Evolutionary conservation across 2,113 vertebrate species (phyloP).

Genomic region (Aphyosemion australe): DNA sequence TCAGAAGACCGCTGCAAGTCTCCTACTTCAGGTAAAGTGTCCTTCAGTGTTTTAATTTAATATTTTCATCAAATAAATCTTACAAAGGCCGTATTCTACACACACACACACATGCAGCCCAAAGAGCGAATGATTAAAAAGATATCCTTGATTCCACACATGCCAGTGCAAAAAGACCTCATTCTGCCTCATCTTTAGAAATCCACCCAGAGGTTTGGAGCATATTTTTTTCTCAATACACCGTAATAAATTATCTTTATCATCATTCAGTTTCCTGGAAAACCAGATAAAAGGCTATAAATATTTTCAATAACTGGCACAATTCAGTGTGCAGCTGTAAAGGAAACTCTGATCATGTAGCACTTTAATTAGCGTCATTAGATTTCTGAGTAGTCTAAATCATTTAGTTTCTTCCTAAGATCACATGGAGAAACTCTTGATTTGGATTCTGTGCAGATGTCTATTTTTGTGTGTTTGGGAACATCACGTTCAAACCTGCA

Average conservation of each 20-base stretch:
- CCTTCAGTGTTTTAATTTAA: conserved; percentile 48
- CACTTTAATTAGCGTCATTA: conserved; percentile 23
- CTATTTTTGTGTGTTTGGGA: not conserved
- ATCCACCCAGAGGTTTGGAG: conserved; percentile 6
- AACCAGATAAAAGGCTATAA: conserved; percentile 7
- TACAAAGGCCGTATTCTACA: conserved; percentile 6
- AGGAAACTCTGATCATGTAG: conserved; percentile 29
- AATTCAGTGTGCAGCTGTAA: conserved; percentile 2
- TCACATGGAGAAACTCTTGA: too few species aligned
- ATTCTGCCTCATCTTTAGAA: conserved; percentile 25
- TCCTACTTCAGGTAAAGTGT: conserved; percentile 93
- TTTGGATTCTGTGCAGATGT: too few species aligned
- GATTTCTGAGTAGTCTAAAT: not conserved
- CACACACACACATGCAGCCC: not conserved
- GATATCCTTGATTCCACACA: not conserved
- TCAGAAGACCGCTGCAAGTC: conserved; percentile 98
- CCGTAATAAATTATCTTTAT: conserved; percentile 29
- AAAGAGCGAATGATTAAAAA: conserved; percentile 1
- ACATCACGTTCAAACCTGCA: not conserved
- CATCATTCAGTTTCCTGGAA: conserved; percentile 19
- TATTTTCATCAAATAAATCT: too few species aligned
- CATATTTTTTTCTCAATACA: conserved; percentile 24
- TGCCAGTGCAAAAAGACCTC: conserved; percentile 16
- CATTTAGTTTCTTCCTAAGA: not conserved
- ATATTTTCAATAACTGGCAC: conserved; percentile 12